phyloP scores from a whole-genome alignment of 2,797 vertebrate species.

The Molossus alvarezi region DNA sequence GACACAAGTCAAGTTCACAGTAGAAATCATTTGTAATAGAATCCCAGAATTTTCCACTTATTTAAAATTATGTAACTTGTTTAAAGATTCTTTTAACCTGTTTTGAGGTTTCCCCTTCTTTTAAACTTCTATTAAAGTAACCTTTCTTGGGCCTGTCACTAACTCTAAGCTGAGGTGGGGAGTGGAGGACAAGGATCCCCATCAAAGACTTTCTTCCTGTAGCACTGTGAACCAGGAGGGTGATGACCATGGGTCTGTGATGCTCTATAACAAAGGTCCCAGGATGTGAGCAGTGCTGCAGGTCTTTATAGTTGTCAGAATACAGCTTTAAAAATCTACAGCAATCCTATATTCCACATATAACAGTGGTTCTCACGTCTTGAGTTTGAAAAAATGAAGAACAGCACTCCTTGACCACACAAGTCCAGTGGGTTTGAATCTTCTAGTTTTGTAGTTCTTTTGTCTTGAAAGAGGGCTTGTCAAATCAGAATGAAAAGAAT shows the following conservation, averaged over 20 bases:
- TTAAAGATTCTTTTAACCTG: not conserved
- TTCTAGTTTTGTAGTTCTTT: constrained; percentile 60
- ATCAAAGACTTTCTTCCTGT: not conserved
- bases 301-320: not conserved
- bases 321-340: not conserved
- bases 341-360: not conserved
- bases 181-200: not conserved
- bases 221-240: not conserved
- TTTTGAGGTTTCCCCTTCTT: constrained; percentile 42
- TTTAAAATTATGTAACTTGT: constrained; percentile 37
- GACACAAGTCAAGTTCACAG: not conserved
- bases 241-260: not conserved
- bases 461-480: constrained; percentile 57
- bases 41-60: constrained; percentile 55
- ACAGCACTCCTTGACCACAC: not conserved
- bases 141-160: not conserved
- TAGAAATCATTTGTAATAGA: constrained; percentile 9
- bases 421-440: not conserved
- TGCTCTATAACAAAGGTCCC: not conserved
- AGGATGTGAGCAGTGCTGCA: not conserved
- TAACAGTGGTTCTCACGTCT: not conserved
- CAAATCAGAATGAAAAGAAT: constrained; percentile 75
- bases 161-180: not conserved
- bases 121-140: not conserved
- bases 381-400: constrained; percentile 44